These are phyloP conservation scores for Diacarnus erythraeanus DNA, from an alignment of 37 sponge, comb jelly and placozoan genomes.

Conservation along the genomic window DNA sequence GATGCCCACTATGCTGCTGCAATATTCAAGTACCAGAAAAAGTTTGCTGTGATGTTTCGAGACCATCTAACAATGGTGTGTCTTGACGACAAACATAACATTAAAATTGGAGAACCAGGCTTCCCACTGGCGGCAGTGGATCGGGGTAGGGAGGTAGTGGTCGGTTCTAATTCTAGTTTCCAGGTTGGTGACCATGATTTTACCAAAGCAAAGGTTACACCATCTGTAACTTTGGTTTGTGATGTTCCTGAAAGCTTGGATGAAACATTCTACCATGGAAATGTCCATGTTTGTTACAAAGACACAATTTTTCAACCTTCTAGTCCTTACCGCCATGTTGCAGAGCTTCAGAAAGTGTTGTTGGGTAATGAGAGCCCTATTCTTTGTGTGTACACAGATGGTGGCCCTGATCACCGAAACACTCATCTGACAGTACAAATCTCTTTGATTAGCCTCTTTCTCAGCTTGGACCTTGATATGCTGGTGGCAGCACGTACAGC, in stretches of 20 bases:
- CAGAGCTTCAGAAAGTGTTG: conserved; percentile 14
- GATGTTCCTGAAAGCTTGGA: conserved; percentile 21
- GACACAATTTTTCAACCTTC: conserved; percentile 45
- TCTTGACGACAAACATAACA: conserved; percentile 34
- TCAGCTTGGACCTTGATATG: conserved; percentile 37
- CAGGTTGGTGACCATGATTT: conserved; percentile 47
- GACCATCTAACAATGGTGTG: conserved; percentile 21
- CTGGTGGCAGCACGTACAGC: conserved; percentile 38
- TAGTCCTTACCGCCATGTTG: conserved; percentile 21
- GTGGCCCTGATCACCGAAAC: conserved; percentile 55
- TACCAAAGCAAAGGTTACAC: conserved; percentile 6
- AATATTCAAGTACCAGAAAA: conserved; percentile 24
- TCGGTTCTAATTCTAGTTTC: neutral
- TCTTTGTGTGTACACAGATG: conserved; percentile 46
- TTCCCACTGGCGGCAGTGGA: conserved; percentile 57
- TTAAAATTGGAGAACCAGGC: conserved; percentile 27
- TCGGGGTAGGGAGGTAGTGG: conserved; percentile 27
- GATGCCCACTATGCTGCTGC: conserved; percentile 50
- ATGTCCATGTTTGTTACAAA: conserved; percentile 30
- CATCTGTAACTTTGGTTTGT: conserved; percentile 20
- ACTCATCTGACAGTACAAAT: conserved; percentile 37
- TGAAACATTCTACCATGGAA: conserved; percentile 36
- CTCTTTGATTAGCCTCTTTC: conserved; percentile 30
- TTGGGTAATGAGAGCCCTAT: conserved; percentile 1
- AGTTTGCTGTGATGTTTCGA: conserved; percentile 31